Conservation (phyloP, 2,113 vertebrate species). For the Crotalus viridis region DNA sequence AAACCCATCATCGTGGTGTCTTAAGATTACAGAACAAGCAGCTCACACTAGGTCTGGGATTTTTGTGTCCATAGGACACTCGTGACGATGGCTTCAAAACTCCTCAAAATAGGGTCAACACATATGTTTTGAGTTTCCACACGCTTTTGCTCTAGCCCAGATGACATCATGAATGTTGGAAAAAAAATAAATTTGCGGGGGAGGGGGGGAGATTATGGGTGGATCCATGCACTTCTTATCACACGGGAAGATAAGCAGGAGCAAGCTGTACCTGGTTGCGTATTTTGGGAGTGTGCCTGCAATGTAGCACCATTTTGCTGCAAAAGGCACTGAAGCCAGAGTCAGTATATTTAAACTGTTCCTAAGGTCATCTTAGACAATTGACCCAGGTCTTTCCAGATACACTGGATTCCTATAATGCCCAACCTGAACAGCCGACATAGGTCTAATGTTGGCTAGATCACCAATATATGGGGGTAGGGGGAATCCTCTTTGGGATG, state of each 20-base stretch:
- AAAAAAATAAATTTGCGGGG: background rate
- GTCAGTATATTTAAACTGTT: background rate
- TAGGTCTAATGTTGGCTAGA: background rate
- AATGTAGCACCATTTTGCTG: background rate
- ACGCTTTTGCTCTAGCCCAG: background rate
- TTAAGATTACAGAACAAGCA: background rate
- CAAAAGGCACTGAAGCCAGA: background rate
- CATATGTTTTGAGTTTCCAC: background rate
- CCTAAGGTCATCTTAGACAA: background rate
- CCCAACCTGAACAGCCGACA: background rate
- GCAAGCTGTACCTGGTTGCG: background rate
- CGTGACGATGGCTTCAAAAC: fast-evolving
- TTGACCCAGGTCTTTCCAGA: background rate
- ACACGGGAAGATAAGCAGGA: background rate
- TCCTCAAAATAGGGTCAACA: background rate
- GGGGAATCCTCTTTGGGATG: background rate
- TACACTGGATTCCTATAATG: background rate
- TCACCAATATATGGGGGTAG: background rate
- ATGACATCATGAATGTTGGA: background rate
- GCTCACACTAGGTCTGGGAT: background rate
- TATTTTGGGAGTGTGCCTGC: background rate
- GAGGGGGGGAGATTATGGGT: background rate
- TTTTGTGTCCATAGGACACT: background rate
- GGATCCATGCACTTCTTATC: background rate
- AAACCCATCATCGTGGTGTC: background rate